Evolutionary conservation across 2,113 vertebrate species (phyloP).

Genomic region (Crotalus helleri): DNA sequence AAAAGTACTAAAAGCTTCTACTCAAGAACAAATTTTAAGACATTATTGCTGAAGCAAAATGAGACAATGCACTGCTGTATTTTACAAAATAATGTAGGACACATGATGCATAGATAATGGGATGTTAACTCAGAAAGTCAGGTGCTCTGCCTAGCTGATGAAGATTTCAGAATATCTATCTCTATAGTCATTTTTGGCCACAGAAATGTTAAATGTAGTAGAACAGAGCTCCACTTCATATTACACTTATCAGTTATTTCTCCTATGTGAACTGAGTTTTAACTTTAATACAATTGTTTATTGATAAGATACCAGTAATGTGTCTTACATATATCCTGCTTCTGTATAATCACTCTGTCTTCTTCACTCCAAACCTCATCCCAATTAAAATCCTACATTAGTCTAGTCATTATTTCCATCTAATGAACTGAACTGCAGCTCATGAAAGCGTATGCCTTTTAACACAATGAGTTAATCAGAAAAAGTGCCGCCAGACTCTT

Average conservation of each 20-base stretch:
- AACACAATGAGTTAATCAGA: background rate
- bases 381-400: background rate
- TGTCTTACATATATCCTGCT: background rate
- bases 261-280: background rate
- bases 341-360: background rate
- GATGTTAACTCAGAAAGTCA: conserved; percentile 19
- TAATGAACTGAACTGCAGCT: background rate
- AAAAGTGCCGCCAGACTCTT: background rate
- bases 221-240: background rate
- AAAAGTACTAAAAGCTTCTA: conserved; percentile 33
- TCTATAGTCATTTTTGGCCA: background rate
- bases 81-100: conserved; percentile 32
- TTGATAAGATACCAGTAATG: background rate
- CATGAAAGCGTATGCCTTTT: background rate
- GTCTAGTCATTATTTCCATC: background rate
- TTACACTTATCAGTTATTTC: background rate
- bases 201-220: background rate
- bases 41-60: conserved; percentile 61
- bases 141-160: background rate
- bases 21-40: conserved; percentile 60
- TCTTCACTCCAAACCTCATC: background rate
- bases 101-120: conserved; percentile 24
- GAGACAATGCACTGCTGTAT: conserved; percentile 68
- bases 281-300: background rate
- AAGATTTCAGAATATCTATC: conserved; percentile 26